These are phyloP conservation scores for Loris lydekkerianus DNA, from an alignment of 2,797 vertebrate genomes.

Conservation along the genomic window DNA sequence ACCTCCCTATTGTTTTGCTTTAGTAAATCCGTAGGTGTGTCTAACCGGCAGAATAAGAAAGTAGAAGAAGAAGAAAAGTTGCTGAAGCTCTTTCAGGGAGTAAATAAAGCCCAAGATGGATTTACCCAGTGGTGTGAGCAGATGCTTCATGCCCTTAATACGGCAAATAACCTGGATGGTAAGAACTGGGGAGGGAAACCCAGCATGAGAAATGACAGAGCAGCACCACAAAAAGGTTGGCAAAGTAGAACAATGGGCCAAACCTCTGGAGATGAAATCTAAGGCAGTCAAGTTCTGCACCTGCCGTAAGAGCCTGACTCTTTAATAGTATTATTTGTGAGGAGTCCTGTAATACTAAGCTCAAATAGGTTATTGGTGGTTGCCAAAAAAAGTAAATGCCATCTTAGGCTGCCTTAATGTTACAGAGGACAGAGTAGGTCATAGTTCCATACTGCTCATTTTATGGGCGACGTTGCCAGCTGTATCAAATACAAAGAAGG, in stretches of 20 bases:
- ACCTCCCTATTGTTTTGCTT: slow-evolving; percentile 81
- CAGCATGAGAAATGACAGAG: slow-evolving; percentile 67
- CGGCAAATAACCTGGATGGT: slow-evolving; percentile 99
- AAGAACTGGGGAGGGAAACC: slow-evolving; percentile 85
- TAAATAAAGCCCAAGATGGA: slow-evolving; percentile 96
- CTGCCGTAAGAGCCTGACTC: neutral
- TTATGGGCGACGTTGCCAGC: neutral
- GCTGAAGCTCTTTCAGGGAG: slow-evolving; percentile 98
- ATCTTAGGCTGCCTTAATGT: neutral
- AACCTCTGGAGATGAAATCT: neutral
- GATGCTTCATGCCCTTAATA: slow-evolving; percentile 98
- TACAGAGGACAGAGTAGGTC: neutral
- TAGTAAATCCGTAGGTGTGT: slow-evolving; percentile 95
- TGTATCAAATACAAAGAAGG: slow-evolving; percentile 1
- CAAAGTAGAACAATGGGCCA: neutral
- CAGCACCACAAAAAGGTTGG: slow-evolving; percentile 47
- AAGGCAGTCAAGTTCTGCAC: neutral
- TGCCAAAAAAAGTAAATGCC: neutral
- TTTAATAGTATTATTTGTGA: neutral
- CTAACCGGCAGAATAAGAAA: slow-evolving; percentile 96
- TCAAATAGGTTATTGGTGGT: neutral
- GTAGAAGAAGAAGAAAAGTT: slow-evolving; percentile 98
- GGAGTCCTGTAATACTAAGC: neutral
- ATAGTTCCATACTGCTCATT: neutral
- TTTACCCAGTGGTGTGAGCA: slow-evolving; percentile 99